These are phyloP conservation scores for Eupithecia vulgata DNA, from an alignment of 2,888 invertebrate species.

Conservation along the genomic window DNA sequence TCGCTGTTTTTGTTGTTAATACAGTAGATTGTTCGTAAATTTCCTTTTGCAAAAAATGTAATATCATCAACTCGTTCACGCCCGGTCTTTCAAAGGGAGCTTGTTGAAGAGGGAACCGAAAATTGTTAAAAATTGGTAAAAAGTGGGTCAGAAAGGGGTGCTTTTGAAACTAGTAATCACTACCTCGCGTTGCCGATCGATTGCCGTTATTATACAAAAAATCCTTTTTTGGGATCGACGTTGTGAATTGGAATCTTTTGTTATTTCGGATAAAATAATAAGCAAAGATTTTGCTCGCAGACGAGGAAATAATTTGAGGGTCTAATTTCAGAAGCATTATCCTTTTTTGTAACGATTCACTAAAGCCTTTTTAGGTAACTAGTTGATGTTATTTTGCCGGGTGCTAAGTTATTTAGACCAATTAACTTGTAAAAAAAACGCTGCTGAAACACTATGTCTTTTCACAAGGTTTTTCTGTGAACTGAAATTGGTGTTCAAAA, in stretches of 20 bases:
- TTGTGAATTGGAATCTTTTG: constrained; percentile 72
- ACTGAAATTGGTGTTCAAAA: background rate
- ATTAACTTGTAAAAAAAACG: background rate
- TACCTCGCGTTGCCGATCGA: constrained; percentile 76
- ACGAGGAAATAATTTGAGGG: constrained; percentile 57
- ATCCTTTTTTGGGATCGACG: constrained; percentile 66
- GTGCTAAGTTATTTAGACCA: background rate
- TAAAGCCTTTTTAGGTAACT: constrained; percentile 5
- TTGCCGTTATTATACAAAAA: constrained; percentile 82
- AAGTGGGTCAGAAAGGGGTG: constrained; percentile 84
- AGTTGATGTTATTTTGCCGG: background rate
- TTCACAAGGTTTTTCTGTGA: background rate
- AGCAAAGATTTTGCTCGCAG: constrained; percentile 55
- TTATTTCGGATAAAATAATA: constrained; percentile 66
- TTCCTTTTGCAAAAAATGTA: constrained; percentile 79
- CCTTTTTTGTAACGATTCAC: background rate
- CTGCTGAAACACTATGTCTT: background rate
- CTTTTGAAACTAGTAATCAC: constrained; percentile 83
- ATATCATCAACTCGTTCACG: constrained; percentile 85
- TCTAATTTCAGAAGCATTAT: constrained; percentile 35
- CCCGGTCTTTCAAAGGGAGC: constrained; percentile 81
- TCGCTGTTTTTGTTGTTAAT: constrained; percentile 82
- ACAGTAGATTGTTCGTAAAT: constrained; percentile 83
- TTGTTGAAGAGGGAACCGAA: constrained; percentile 77
- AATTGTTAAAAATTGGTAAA: constrained; percentile 81